Conservation (phyloP, 2,113 vertebrate genomes). For the Phodopus roborovskii region DNA sequence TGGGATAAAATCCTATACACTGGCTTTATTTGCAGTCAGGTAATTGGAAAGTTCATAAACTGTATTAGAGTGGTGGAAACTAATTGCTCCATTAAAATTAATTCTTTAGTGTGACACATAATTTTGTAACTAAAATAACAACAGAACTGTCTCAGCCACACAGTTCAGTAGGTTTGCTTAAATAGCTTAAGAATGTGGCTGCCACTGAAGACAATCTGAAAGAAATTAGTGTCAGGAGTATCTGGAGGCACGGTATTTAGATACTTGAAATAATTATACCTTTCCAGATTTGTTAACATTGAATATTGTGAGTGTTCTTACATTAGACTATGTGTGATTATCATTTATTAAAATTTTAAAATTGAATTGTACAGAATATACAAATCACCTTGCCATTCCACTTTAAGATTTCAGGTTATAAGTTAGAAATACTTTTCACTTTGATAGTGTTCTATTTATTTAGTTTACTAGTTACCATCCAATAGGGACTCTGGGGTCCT, state of each 20-base stretch:
- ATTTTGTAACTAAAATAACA: slow-evolving; percentile 35
- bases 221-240: background rate
- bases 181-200: background rate
- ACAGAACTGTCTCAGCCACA: background rate
- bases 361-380: background rate
- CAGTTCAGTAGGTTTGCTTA: background rate
- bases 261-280: background rate
- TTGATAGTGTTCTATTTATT: background rate
- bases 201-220: background rate
- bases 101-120: background rate
- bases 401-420: slow-evolving; percentile 33
- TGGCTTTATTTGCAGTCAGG: slow-evolving; percentile 14
- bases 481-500: background rate
- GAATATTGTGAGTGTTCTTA: background rate
- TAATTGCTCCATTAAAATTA: slow-evolving; percentile 32
- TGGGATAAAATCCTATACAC: background rate
- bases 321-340: background rate
- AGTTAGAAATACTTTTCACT: slow-evolving; percentile 42
- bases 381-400: slow-evolving; percentile 11
- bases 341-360: slow-evolving; percentile 27
- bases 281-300: slow-evolving; percentile 20
- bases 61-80: background rate
- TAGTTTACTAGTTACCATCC: background rate
- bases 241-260: background rate
- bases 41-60: slow-evolving; percentile 5